A percentile compares a stretch with the other conserved stretches of the same genome.
Evolutionary conservation across 2,888 invertebrate species (phyloP).

Genomic region (Drosophila austrosaltans): DNA sequence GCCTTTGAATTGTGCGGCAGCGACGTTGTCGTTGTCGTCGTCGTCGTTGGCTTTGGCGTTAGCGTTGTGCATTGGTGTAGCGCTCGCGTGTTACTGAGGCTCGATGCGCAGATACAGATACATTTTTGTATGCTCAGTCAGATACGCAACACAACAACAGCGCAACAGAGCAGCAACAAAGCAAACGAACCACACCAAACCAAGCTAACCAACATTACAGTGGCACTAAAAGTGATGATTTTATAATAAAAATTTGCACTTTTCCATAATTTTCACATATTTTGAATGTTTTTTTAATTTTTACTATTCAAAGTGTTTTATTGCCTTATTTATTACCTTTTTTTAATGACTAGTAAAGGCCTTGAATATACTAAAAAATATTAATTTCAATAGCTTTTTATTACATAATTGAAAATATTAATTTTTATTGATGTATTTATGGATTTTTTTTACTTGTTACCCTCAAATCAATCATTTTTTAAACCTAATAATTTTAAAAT

Average conservation of each 20-base stretch:
- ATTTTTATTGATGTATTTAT: too few relatives aligned
- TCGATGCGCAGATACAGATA: constrained; percentile 77
- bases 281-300: too few relatives aligned
- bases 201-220: not conserved
- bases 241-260: not conserved
- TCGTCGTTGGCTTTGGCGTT: constrained; percentile 48
- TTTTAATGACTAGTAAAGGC: too few relatives aligned
- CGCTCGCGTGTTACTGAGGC: constrained; percentile 82
- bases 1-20: constrained; percentile 43
- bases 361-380: too few relatives aligned
- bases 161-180: not conserved
- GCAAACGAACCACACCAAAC: constrained; percentile 3
- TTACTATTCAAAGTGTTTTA: too few relatives aligned
- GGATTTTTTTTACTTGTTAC: too few relatives aligned
- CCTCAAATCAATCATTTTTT: too few relatives aligned
- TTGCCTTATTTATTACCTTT: too few relatives aligned
- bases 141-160: constrained; percentile 43
- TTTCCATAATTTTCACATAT: too few relatives aligned
- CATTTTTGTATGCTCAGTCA: constrained; percentile 62
- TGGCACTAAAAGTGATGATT: not conserved
- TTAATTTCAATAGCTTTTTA: too few relatives aligned
- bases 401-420: too few relatives aligned
- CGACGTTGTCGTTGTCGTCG: constrained; percentile 63
- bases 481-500: too few relatives aligned
- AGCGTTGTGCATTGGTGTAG: constrained; percentile 71